Base-by-base conservation (phyloP, 2,888 invertebrate genomes). In the Drosophila phalerata region DNA sequence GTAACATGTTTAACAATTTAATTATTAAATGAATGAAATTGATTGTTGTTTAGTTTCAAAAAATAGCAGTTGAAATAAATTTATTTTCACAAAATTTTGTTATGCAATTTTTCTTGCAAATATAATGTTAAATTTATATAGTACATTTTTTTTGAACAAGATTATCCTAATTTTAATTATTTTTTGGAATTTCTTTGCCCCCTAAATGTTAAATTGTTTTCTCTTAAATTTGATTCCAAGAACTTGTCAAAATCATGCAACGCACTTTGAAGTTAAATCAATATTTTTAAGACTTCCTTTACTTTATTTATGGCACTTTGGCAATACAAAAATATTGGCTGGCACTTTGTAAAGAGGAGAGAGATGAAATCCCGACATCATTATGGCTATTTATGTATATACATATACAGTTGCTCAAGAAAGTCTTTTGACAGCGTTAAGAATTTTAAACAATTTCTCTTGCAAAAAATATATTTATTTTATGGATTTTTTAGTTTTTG, bases 301-400 rank as follows among this genome's bases (percentile, higher is more conserved):
- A 38, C 15, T 15, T 28, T 47, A 37, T 40, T 49, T 8, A 13
- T 22, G 48, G 43, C 64, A 30, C 30, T 69, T 58, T 49, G 51
- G 51, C 51, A 74, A 40, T 51, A 30, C 5, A 5, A 49, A 49
- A 57, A 28, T 19, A 61, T 40, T 47, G 30, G 37, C 42, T 25
- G 48, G 64, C 65, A 74, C 52, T 64, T 69, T 42, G 69, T 60
- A 60, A 58, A 47, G 43, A 73, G 57, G 28, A 43, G 22, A 32
- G 45, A 51, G 49, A 56, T 52, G 49, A 64, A 75, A 69, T 75
- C 73, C 70, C 56, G 15, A 47, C 47, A 76, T 75, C 66, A 66
- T 75, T 75, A 70, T 70, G 60, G 38, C 22, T 38, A 34, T 55
- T 49, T n/a, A 25, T 43, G 60, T 32, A 40, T 17, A 30, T 40